phyloP scores from a whole-genome alignment of 2,113 vertebrate species.

The Spea multiplicata region DNA sequence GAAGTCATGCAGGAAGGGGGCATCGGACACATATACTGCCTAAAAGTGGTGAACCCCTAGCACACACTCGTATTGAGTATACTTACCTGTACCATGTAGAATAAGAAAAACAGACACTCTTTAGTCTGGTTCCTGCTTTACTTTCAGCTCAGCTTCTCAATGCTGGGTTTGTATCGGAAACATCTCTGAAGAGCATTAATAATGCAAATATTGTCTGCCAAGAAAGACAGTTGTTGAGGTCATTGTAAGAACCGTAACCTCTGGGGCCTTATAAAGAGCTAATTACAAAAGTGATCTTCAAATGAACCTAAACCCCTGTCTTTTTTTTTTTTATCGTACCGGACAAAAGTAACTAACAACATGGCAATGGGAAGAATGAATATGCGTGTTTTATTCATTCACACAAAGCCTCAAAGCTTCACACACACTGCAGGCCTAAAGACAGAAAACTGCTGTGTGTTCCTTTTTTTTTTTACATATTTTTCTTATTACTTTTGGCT shows the following conservation, averaged over 20 bases:
- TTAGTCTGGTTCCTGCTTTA: too few relatives aligned
- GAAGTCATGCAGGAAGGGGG: too few relatives aligned
- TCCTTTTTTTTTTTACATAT: too few relatives aligned
- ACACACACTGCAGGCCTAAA: conserved; percentile 7
- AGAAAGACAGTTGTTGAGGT: too few relatives aligned
- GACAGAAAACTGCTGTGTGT: not conserved
- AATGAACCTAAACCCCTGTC: too few relatives aligned
- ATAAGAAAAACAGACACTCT: too few relatives aligned
- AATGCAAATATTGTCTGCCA: not conserved
- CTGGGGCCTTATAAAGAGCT: not conserved
- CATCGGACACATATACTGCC: too few relatives aligned
- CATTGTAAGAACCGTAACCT: not conserved
- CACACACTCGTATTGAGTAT: too few relatives aligned
- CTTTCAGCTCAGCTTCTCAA: too few relatives aligned
- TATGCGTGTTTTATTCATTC: not conserved
- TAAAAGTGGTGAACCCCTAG: too few relatives aligned
- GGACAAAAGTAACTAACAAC: not conserved
- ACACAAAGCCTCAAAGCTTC: not conserved
- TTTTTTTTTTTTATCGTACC: not conserved
- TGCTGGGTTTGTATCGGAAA: not conserved
- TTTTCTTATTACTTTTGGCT: not conserved
- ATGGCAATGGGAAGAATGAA: not conserved
- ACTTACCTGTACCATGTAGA: too few relatives aligned
- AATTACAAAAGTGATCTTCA: not conserved
- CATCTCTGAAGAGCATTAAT: not conserved